Base-by-base conservation (phyloP, 2,113 vertebrate genomes). In the Coregonus clupeaformis region DNA sequence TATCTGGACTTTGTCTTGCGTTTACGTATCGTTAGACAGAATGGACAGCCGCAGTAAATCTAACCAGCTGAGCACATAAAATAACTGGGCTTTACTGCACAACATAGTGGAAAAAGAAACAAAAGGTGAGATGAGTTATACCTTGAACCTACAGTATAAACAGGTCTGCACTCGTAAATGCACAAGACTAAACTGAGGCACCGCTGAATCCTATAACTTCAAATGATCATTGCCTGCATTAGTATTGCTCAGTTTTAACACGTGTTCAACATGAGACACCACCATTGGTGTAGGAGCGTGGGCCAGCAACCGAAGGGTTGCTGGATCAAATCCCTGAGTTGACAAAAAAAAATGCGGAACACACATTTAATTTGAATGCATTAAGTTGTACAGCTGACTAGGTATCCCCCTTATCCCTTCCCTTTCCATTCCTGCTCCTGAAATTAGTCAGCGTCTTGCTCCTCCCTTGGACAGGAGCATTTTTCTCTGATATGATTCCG, bases 1-100 rank as follows among this genome's bases (percentile, higher is more conserved):
- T 72, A 78, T 80, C 89, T 91, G 89, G 83, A 60, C 66, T 85
- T 75, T 16, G 67, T 89, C 86, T 74, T 76, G 47, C 27, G 6
- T 84, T 87, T 78, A 86, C 76, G 4, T 52, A 32, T 77, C 2
- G 36, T 84, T 65, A 68, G 78, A 86, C 85, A 85, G 68, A 5
- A 57, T 14, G 47, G 85, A 86, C 85, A 83, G 64, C 49, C 70
- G 75, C 76, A 9, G 73, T 87, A 87, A 89, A 88, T 82, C 73
- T 6, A 82, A 68, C 69, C 0, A 60, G 24, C 80, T 77, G 76
- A 77, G 81, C 85, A 71, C 80, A 77, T 89, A 88, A 87, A 87
- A 42, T 7, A 25, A 80, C 74, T 73, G 68, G n/a, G 62, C 73
- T 81, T 87, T 76, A 79, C 65, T 65, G 24, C n/a, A 29, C 64